Percentiles rank a stretch among this genome's conserved stretches.
These are phyloP conservation scores for Cataglyphis rosenhaueri DNA, from an alignment of 2,888 invertebrate genomes.

Conservation along the genomic window DNA sequence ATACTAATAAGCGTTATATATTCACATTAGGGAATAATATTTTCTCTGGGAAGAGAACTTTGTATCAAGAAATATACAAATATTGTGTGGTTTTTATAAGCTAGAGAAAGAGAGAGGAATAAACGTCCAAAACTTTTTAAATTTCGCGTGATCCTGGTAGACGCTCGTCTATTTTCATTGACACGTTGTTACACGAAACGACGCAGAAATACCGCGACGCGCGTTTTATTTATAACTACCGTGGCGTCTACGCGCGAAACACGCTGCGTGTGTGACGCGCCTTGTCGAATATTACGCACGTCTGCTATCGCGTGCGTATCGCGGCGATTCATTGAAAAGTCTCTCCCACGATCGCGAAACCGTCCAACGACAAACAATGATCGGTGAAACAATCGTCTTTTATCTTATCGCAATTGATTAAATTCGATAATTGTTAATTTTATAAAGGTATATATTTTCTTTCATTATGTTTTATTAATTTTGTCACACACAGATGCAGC, in stretches of 20 bases:
- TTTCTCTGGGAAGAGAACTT: background rate
- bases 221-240: slow-evolving; percentile 73
- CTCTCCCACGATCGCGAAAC: slow-evolving; percentile 37
- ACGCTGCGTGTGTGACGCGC: slow-evolving; percentile 68
- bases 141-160: slow-evolving; percentile 41
- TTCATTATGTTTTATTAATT: background rate
- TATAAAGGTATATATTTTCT: background rate
- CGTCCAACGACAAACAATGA: background rate
- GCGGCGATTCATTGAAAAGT: slow-evolving; percentile 55
- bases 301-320: slow-evolving; percentile 52
- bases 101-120: background rate
- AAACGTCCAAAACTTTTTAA: background rate
- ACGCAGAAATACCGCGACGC: slow-evolving; percentile 68
- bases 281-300: slow-evolving; percentile 75
- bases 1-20: background rate
- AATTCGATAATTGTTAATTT: background rate
- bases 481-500: background rate
- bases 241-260: slow-evolving; percentile 59
- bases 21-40: background rate
- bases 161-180: slow-evolving; percentile 72
- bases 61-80: background rate
- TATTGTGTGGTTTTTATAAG: background rate
- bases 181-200: slow-evolving; percentile 67
- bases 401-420: slow-evolving; percentile 36
- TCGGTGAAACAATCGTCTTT: slow-evolving; percentile 8